Base-by-base conservation (phyloP, 2,797 vertebrate species). In the Caiman crocodilus region DNA sequence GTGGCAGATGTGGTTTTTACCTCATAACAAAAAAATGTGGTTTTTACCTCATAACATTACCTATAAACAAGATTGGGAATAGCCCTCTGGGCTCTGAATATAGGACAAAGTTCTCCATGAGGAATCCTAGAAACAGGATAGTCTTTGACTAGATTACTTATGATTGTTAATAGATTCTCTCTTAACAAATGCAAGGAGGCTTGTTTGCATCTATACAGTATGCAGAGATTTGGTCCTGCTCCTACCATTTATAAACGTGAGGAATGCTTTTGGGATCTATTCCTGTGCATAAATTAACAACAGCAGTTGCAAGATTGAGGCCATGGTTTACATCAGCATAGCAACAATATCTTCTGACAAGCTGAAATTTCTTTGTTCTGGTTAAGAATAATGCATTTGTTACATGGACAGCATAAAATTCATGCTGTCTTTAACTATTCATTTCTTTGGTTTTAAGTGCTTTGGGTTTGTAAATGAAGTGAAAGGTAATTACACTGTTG, bases 221-320 rank as follows among this genome's bases (percentile, higher is more conserved):
- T 69, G 86, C 90, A 94, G 75, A 94, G 91, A 88, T 88, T 96
- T 96, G 95, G 95, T 90, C 94, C 88, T 50, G 85, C 76, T 94
- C 95, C 95, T 96, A 77, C 93, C 93, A 93, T 95, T 95, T 96
- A 96, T 94, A 96, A 82, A 85, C 95, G 90, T 96, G 95, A 94
- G 93, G 92, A 92, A 93, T 76, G 95, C 95, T 93, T 94, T 92
- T 78, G 94, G 75, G 94, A 91, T 91, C 95, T 96, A 95, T 92
- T 94, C 89, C 11, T 94, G 95, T 97, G 95, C 95, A 92, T 25
- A 74, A 93, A 96, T 95, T 95, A 96, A 97, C 95, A 97, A 97
- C 94, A 6, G 14, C 87, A 95, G 93, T 84, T 69, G 75, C 84
- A 88, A 82, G 88, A 79, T n/a, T 93, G 73, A 94, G 88, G 92